Percentiles rank a stretch among this genome's conserved stretches.
phyloP scores from a whole-genome alignment of 2,888 invertebrate genomes.

The Glaucopsyche alexis region DNA sequence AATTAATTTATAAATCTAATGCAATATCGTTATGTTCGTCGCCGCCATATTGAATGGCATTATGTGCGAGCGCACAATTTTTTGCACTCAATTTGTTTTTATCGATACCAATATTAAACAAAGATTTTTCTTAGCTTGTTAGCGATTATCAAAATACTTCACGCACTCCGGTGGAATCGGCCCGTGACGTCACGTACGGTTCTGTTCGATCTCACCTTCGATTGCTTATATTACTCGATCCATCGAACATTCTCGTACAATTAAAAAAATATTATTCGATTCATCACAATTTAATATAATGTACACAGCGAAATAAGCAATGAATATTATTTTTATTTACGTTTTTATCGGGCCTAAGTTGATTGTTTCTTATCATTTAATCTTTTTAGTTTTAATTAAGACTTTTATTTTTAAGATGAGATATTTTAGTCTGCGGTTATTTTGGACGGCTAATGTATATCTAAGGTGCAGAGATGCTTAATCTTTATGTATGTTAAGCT shows the following conservation, averaged over 20 bases:
- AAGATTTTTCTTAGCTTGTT: not conserved
- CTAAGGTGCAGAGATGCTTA: conserved; percentile 80
- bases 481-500: conserved; percentile 81
- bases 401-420: conserved; percentile 77
- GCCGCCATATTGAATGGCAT: not conserved
- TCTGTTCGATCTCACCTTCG: conserved; percentile 51
- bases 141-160: not conserved
- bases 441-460: conserved; percentile 79
- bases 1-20: not conserved
- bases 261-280: conserved; percentile 41
- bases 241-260: conserved; percentile 53
- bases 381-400: conserved; percentile 74
- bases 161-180: not conserved
- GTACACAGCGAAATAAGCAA: conserved; percentile 67
- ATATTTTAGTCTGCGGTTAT: conserved; percentile 80
- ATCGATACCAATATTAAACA: not conserved
- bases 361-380: conserved; percentile 64
- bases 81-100: not conserved
- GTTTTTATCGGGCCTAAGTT: conserved; percentile 73
- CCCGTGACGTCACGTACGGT: conserved; percentile 43
- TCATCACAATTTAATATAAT: conserved; percentile 34
- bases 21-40: not conserved
- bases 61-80: not conserved
- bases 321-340: conserved; percentile 52
- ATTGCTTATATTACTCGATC: conserved; percentile 33